phyloP scores from a whole-genome alignment of 2,113 vertebrate species.

The Chaenocephalus aceratus region DNA sequence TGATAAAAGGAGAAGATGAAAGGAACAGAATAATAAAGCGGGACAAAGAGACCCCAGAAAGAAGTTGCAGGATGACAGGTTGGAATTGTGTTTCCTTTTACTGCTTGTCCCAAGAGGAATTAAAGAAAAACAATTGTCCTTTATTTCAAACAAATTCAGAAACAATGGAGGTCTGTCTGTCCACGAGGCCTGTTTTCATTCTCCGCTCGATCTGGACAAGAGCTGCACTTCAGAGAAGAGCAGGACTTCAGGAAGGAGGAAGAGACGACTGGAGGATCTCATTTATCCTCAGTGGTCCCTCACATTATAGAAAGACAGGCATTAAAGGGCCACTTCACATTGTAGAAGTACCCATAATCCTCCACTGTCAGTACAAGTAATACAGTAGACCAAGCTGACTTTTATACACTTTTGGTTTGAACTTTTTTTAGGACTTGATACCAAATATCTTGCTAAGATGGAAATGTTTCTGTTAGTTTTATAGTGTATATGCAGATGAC shows the following conservation, averaged over 20 bases:
- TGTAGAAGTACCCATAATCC: background rate
- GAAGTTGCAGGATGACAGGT: conserved; percentile 12
- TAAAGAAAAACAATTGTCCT: conserved; percentile 34
- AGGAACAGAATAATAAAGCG: background rate
- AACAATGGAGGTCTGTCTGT: conserved; percentile 65
- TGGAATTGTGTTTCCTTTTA: conserved; percentile 30
- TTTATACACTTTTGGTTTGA: background rate
- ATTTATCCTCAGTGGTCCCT: conserved; percentile 22
- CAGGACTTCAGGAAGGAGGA: conserved; percentile 29
- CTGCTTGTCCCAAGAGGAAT: conserved; percentile 30
- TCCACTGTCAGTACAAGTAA: background rate
- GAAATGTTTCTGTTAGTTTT: no score
- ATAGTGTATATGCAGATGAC: no score
- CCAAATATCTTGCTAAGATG: no score
- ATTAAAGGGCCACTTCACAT: background rate
- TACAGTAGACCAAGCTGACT: background rate
- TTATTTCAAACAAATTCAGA: conserved; percentile 57
- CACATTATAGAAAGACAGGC: background rate
- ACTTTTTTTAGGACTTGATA: no score
- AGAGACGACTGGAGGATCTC: conserved; percentile 9
- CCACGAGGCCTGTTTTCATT: conserved; percentile 51
- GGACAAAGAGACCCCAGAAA: conserved; percentile 25
- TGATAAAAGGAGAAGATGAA: background rate
- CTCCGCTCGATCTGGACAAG: conserved; percentile 24
- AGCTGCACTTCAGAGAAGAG: conserved; percentile 38